A percentile compares a stretch with the other conserved stretches of the same genome.
Evolutionary conservation across 2,888 invertebrate species (phyloP).

Genomic region (Orchestes rusci): DNA sequence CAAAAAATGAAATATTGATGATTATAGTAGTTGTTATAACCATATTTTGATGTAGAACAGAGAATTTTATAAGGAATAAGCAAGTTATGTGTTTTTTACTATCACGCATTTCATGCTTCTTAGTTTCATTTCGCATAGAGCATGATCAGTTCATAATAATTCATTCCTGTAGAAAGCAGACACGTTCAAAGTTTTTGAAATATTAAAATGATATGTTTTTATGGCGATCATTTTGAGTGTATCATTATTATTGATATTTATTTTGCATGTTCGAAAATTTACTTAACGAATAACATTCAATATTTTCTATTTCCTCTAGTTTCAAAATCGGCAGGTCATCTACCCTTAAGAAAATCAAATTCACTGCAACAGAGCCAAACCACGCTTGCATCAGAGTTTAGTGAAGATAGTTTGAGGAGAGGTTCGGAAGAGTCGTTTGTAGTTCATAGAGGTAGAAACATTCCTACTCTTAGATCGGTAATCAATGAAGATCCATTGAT

Average conservation of each 20-base stretch:
- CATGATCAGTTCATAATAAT: no score
- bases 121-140: constrained; percentile 20
- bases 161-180: no score
- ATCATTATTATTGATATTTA: no score
- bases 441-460: constrained; percentile 70
- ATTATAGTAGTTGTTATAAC: no score
- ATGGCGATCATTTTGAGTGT: no score
- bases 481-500: constrained; percentile 50
- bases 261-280: no score
- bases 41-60: no score
- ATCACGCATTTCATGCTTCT: constrained; percentile 15
- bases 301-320: constrained; percentile 5
- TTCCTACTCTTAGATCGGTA: constrained; percentile 69
- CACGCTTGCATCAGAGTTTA: constrained; percentile 42
- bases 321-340: constrained; percentile 43
- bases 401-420: constrained; percentile 33
- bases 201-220: no score
- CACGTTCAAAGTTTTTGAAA: no score
- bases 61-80: no score
- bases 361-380: constrained; percentile 41
- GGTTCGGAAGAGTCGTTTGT: constrained; percentile 67
- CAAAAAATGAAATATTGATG: no score
- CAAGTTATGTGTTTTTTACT: no score
- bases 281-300: neutral
- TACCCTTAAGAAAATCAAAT: constrained; percentile 41